Evolutionary conservation across 2,888 invertebrate genomes (phyloP), one percentile per base, ranked within the genome.

Genomic region (Molorchus minor): DNA sequence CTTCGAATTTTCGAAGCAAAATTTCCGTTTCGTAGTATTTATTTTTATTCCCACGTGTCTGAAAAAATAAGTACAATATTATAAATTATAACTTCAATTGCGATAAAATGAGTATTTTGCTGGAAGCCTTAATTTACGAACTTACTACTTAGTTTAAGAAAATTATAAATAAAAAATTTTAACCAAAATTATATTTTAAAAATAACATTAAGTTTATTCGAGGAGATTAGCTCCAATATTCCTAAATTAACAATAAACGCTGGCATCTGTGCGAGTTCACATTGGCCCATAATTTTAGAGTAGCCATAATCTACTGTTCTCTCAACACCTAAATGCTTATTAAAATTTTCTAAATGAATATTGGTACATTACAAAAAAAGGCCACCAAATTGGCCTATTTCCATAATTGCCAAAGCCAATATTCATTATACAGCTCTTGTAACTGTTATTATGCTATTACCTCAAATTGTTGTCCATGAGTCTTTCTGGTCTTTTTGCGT

Each of bases 391-490:
- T 53, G 53, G 53, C 43, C 53, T 44, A 53, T 53, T 53, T 53
- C 41, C 43, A 35, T 53, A 53, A 53, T 53, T 44, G 45, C 53
- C 53, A 53, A 44, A 36, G 44, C 53, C 53, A 53, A 53, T 53
- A 53, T 53, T 53, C 53, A 53, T 53, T 53, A 53, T 53, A 41
- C 35, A 38, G 44, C 35, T 33, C 45, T 44, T 44, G 53, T 53
- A 43, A 53, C 53, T 25, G 53, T 53, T 53, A 53, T 53, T 53
- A 53, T 53, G 53, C 53, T 53, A 53, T 53, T 53, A 53, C 53
- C 53, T 64, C 64, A 67, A 67, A 67, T 66, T 64, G 64, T 58
- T 60, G 58, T 61, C 52, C 59, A 53, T 61, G 40, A 55, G 57
- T 68, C 66, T 64, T 64, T 61, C 41, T 58, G 46, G 41, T 35